phyloP scores from a whole-genome alignment of 1,140 invertebrate species.

The Trichonephila inaurata region DNA sequence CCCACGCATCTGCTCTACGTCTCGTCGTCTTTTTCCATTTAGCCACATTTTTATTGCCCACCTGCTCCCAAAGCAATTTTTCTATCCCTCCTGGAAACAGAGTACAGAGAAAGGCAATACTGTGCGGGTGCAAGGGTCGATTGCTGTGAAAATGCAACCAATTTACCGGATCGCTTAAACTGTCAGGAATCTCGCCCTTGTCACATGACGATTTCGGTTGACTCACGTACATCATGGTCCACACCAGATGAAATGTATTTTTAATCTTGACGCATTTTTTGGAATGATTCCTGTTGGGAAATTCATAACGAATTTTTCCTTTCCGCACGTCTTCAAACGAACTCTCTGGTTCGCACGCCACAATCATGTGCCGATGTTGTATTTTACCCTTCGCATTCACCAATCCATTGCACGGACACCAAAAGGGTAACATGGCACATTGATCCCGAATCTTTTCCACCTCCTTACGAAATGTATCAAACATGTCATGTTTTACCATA shows the following conservation, averaged over 20 bases:
- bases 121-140: not conserved
- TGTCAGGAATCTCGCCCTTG: not conserved
- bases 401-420: not conserved
- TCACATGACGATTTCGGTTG: not conserved
- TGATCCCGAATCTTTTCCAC: not conserved
- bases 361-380: not conserved
- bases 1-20: no score
- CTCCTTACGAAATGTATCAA: not conserved
- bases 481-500: not conserved
- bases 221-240: not conserved
- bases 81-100: not conserved
- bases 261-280: not conserved
- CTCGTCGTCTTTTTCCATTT: no score
- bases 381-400: accelerated
- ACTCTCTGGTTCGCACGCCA: not conserved
- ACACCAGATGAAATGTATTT: not conserved
- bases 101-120: not conserved
- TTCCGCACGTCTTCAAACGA: not conserved
- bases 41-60: not conserved
- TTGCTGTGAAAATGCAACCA: not conserved
- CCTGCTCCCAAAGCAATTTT: not conserved
- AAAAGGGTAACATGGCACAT: not conserved
- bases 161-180: accelerated
- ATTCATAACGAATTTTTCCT: not conserved
- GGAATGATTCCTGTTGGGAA: not conserved